Percentiles rank a stretch among this genome's conserved stretches.
Conservation (phyloP, 2,888 invertebrate genomes). For the Caenorhabditis sp. region DNA sequence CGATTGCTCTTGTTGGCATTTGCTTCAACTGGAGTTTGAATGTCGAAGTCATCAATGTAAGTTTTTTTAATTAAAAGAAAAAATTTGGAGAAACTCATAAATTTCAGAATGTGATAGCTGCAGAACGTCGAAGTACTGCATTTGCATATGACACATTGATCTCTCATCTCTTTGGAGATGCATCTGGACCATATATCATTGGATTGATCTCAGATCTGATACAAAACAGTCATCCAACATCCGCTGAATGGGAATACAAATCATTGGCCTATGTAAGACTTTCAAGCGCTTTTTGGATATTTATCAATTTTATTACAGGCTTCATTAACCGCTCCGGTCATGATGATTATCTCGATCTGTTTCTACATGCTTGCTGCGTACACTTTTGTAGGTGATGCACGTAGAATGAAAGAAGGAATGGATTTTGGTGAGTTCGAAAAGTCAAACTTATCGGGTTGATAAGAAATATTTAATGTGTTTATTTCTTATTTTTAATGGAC, state of each 20-base stretch:
- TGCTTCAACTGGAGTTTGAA: conserved; percentile 98
- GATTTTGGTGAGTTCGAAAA: neutral
- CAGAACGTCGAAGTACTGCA: conserved; percentile 91
- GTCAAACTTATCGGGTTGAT: no score
- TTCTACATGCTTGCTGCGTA: conserved; percentile 41
- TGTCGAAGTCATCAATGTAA: conserved; percentile 82
- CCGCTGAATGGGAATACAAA: conserved; percentile 39
- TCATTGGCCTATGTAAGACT: conserved; percentile 26
- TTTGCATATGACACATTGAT: conserved; percentile 96
- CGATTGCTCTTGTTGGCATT: conserved; percentile 73
- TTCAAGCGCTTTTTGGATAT: no score
- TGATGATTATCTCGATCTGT: conserved; percentile 30
- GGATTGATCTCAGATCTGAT: conserved; percentile 75
- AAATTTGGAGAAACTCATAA: neutral
- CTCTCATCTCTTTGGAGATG: conserved; percentile 96
- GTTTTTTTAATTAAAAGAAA: neutral
- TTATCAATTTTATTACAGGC: conserved; percentile 16
- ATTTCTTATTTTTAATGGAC: no score
- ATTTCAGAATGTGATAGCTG: conserved; percentile 93
- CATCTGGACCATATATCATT: conserved; percentile 94
- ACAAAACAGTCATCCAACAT: conserved; percentile 17
- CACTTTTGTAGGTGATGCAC: neutral
- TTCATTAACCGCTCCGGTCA: conserved; percentile 31
- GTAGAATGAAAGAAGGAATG: neutral
- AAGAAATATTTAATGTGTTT: neutral